These are phyloP conservation scores for Cynaeus angustus DNA, from an alignment of 2,888 invertebrate genomes.

Conservation along the genomic window DNA sequence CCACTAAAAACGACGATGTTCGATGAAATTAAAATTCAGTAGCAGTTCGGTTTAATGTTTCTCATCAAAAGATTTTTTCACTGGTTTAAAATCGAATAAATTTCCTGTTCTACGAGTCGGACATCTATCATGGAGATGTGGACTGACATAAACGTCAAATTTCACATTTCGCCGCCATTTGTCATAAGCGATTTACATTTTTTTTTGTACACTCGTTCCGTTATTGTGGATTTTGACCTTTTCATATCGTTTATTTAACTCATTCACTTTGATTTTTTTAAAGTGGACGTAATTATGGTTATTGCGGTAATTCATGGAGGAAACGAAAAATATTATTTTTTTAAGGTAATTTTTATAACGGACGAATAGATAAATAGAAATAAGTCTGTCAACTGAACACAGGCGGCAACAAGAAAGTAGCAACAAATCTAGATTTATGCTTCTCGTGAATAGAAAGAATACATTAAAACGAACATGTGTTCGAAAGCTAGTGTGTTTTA, in stretches of 20 bases:
- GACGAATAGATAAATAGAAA: neutral
- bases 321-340: neutral
- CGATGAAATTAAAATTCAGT: slow-evolving; percentile 36
- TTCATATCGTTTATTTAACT: neutral
- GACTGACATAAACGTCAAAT: slow-evolving; percentile 29
- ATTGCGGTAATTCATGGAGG: too few relatives aligned
- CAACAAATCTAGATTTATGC: slow-evolving; percentile 1
- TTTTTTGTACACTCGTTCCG: slow-evolving; percentile 28
- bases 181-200: slow-evolving; percentile 28
- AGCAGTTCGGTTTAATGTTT: slow-evolving; percentile 25
- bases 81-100: slow-evolving; percentile 29
- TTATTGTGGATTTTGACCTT: slow-evolving; percentile 10
- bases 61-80: slow-evolving; percentile 28
- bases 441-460: neutral
- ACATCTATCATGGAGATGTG: slow-evolving; percentile 9
- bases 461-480: neutral
- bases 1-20: slow-evolving; percentile 25
- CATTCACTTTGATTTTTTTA: neutral
- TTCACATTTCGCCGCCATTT: slow-evolving; percentile 22
- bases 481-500: neutral
- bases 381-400: neutral
- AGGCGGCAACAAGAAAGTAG: neutral
- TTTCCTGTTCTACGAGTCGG: slow-evolving; percentile 13
- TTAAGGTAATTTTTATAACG: neutral
- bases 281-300: too few relatives aligned